A percentile compares a stretch with the other conserved stretches of the same genome.
Evolutionary conservation across 2,797 vertebrate genomes (phyloP).

Genomic region (Holocentrus rufus): DNA sequence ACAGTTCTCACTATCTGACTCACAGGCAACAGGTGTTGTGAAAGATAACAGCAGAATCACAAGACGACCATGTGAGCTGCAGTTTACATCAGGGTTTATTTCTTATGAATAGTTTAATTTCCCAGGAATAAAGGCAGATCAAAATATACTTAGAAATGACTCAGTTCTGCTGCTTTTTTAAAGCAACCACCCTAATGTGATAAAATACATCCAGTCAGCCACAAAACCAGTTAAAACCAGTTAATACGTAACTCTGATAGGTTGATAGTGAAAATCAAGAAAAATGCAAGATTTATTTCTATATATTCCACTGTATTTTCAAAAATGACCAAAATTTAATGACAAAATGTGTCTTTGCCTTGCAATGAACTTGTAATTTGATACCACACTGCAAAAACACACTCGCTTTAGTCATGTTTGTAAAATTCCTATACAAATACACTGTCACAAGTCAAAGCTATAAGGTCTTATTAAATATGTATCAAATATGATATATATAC

Average conservation of each 20-base stretch:
- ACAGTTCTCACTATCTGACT: constrained; percentile 45
- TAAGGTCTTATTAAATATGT: not conserved
- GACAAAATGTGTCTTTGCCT: too few relatives aligned
- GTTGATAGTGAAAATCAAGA: too few relatives aligned
- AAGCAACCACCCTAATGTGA: too few relatives aligned
- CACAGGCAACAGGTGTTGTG: constrained; percentile 51
- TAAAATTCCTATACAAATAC: not conserved
- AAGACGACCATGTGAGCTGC: constrained; percentile 23
- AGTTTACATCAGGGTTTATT: not conserved
- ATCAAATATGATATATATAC: not conserved
- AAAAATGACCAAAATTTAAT: too few relatives aligned
- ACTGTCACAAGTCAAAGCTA: not conserved
- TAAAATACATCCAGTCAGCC: too few relatives aligned
- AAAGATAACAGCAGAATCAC: constrained; percentile 61
- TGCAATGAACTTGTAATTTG: too few relatives aligned
- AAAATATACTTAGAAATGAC: not conserved
- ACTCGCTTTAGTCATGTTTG: not conserved
- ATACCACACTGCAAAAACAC: too few relatives aligned
- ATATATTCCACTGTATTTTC: too few relatives aligned
- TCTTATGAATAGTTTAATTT: not conserved
- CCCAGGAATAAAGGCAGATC: not conserved
- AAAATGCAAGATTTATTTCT: too few relatives aligned
- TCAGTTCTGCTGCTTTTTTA: not conserved
- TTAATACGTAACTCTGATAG: too few relatives aligned
- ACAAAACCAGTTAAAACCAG: too few relatives aligned